phyloP scores from a whole-genome alignment of 2,797 vertebrate species.

The Macropus fuliginosus region DNA sequence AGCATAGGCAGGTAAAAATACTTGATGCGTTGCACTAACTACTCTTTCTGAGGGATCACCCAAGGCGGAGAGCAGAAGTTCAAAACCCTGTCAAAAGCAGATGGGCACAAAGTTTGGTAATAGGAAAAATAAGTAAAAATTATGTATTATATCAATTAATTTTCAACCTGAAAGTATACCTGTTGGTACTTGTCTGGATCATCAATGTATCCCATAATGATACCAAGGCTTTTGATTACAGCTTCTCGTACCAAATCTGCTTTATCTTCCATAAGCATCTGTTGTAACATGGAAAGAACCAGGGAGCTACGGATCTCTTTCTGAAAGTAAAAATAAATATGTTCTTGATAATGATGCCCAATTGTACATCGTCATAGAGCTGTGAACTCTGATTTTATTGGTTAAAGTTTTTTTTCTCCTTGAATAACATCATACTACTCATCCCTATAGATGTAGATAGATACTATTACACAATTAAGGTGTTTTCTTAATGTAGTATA shows the following conservation, averaged over 20 bases:
- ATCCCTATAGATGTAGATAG: not conserved
- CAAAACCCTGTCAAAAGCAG: conserved; percentile 91
- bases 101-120: conserved; percentile 17
- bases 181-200: conserved; percentile 98
- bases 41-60: conserved; percentile 98
- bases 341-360: conserved; percentile 5
- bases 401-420: not conserved
- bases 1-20: conserved; percentile 98
- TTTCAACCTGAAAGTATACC: conserved; percentile 83
- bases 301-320: conserved; percentile 99
- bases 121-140: conserved; percentile 5
- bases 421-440: not conserved
- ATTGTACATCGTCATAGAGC: not conserved
- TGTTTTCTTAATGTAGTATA: not conserved
- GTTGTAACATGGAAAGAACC: conserved; percentile 98
- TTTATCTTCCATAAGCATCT: conserved; percentile 99
- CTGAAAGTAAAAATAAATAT: conserved; percentile 83
- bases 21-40: conserved; percentile 96
- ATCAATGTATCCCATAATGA: conserved; percentile 99
- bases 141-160: not conserved
- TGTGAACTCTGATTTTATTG: not conserved
- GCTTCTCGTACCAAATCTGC: conserved; percentile 99
- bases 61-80: conserved; percentile 95
- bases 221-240: conserved; percentile 97
- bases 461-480: not conserved